Evolutionary conservation across 2,113 vertebrate genomes (phyloP).

Genomic region (Reinhardtius hippoglossoides): DNA sequence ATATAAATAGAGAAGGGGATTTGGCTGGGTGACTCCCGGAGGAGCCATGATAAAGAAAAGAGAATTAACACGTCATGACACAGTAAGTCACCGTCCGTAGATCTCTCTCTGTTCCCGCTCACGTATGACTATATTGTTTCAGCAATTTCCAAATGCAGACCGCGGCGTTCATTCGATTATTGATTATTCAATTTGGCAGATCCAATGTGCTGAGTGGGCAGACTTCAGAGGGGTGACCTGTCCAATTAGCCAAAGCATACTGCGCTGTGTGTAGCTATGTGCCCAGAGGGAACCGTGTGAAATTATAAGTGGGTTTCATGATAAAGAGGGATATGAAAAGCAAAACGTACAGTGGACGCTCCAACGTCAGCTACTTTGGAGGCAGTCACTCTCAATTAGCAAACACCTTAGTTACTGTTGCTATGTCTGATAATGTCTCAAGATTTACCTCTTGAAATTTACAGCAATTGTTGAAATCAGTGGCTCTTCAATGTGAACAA

Average conservation of each 20-base stretch:
- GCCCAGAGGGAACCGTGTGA: too few species aligned
- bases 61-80: neutral
- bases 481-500: too few species aligned
- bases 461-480: too few species aligned
- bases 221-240: slow-evolving; percentile 27
- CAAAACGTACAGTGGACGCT: neutral
- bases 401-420: too few species aligned
- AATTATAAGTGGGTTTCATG: neutral
- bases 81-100: neutral
- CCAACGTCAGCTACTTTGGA: too few species aligned
- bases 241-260: slow-evolving; percentile 35
- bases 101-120: slow-evolving; percentile 24
- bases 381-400: too few species aligned
- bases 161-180: slow-evolving; percentile 35
- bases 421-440: too few species aligned
- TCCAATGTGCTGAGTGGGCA: slow-evolving; percentile 49
- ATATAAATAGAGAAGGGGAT: slow-evolving; percentile 7
- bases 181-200: slow-evolving; percentile 51
- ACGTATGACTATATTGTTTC: neutral
- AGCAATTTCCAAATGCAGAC: slow-evolving; percentile 24
- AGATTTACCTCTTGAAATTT: too few species aligned
- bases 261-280: neutral
- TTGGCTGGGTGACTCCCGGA: slow-evolving; percentile 12
- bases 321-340: neutral
- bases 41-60: slow-evolving; percentile 7